Evolutionary conservation across 2,113 vertebrate genomes (phyloP).

Genomic region (Paradisaea rubra): DNA sequence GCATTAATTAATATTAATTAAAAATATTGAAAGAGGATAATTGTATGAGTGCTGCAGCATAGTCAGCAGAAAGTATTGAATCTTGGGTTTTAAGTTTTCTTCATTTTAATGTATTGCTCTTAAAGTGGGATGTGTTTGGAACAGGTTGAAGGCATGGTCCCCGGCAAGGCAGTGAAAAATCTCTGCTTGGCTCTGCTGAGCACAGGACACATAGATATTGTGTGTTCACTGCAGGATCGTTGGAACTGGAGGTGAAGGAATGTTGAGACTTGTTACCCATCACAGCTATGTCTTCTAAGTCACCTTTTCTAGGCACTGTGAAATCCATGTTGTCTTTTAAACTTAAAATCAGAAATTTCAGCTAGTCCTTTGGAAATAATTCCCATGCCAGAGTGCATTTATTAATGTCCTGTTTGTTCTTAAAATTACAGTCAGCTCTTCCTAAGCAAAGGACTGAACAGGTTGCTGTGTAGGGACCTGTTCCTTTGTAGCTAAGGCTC

Average conservation of each 20-base stretch:
- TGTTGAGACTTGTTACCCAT: neutral
- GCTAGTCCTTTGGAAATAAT: neutral
- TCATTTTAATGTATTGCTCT: neutral
- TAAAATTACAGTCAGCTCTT: neutral
- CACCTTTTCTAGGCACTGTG: neutral
- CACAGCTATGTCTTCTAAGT: neutral
- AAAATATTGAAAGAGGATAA: neutral
- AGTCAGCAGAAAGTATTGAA: neutral
- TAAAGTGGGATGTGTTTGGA: neutral
- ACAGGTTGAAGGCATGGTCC: neutral
- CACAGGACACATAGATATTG: neutral
- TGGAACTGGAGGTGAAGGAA: neutral
- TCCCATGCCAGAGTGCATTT: neutral
- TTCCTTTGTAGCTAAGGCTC: neutral
- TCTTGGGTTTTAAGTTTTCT: neutral
- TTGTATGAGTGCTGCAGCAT: rapidly evolving
- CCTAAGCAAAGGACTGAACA: neutral
- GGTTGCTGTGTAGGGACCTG: neutral
- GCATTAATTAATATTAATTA: neutral
- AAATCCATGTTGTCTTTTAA: neutral
- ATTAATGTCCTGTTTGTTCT: neutral
- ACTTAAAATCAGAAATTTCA: neutral
- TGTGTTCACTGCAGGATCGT: neutral
- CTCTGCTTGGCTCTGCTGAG: neutral
- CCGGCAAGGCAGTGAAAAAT: neutral